phyloP scores from a whole-genome alignment of 2,113 vertebrate species.

The Zingel zingel region DNA sequence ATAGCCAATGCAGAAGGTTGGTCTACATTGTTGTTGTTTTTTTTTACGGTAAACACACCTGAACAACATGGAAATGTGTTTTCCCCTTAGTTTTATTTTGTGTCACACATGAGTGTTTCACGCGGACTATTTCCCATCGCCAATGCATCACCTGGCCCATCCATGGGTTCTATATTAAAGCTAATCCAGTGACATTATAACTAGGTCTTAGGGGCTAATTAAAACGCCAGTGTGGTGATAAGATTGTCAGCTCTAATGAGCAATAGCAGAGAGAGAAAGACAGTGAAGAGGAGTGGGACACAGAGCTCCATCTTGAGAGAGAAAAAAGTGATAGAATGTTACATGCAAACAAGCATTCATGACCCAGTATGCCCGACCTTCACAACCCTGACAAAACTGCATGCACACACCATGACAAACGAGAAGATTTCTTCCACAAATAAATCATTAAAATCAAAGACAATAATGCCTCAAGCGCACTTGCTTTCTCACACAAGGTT shows the following conservation, averaged over 20 bases:
- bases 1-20: neutral
- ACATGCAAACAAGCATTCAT: slow-evolving; percentile 10
- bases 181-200: slow-evolving; percentile 65
- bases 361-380: neutral
- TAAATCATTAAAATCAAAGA: slow-evolving; percentile 42
- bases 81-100: neutral
- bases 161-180: slow-evolving; percentile 47
- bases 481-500: neutral
- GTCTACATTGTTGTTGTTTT: neutral
- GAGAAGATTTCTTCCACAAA: slow-evolving; percentile 14
- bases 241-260: slow-evolving; percentile 68
- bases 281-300: neutral
- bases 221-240: slow-evolving; percentile 65
- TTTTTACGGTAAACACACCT: neutral
- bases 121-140: slow-evolving; percentile 1
- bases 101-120: neutral
- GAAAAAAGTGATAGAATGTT: neutral
- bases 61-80: neutral
- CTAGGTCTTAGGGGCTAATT: slow-evolving; percentile 68
- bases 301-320: neutral
- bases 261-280: slow-evolving; percentile 45
- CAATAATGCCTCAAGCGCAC: slow-evolving; percentile 4
- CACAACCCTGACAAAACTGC: slow-evolving; percentile 16
- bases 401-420: slow-evolving; percentile 27
- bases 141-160: slow-evolving; percentile 13